Percentiles rank a stretch among this genome's conserved stretches.
phyloP scores from a whole-genome alignment of 2,888 invertebrate species.

The Tenthredo scrophulariae region DNA sequence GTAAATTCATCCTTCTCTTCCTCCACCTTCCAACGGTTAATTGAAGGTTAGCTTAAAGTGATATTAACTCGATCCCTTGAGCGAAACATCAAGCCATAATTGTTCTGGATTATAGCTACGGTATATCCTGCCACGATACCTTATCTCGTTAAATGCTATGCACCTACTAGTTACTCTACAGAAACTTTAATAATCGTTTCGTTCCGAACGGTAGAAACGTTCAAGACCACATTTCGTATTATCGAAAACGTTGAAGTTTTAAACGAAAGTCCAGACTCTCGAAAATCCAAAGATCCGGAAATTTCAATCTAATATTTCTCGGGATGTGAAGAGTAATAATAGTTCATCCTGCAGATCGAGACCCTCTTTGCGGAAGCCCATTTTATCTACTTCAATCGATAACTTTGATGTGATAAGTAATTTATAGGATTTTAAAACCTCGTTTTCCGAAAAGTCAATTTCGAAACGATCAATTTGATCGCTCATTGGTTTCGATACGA shows the following conservation, averaged over 20 bases:
- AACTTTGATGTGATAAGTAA: too few species aligned
- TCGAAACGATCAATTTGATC: too few species aligned
- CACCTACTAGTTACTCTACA: not conserved
- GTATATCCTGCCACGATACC: not conserved
- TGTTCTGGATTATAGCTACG: conserved; percentile 36
- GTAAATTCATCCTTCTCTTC: not conserved
- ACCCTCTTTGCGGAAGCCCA: too few species aligned
- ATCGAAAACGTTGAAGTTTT: too few species aligned
- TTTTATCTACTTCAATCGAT: too few species aligned
- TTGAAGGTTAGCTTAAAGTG: conserved; percentile 47
- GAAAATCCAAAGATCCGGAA: not conserved
- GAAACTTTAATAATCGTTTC: not conserved
- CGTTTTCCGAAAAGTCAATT: too few species aligned
- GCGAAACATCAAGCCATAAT: conserved; percentile 47
- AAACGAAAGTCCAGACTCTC: not conserved
- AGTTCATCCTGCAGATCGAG: too few species aligned
- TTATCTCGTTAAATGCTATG: not conserved
- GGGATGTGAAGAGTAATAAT: too few species aligned
- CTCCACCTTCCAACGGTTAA: conserved; percentile 24
- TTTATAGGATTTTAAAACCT: too few species aligned
- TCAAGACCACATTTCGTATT: not conserved
- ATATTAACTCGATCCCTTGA: conserved; percentile 51
- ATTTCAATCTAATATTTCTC: too few species aligned
- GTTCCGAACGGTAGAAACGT: not conserved
- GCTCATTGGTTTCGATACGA: too few species aligned